Percentiles rank a stretch among this genome's conserved stretches.
phyloP scores from a whole-genome alignment of 2,797 vertebrate genomes.

The Coilia nasus region DNA sequence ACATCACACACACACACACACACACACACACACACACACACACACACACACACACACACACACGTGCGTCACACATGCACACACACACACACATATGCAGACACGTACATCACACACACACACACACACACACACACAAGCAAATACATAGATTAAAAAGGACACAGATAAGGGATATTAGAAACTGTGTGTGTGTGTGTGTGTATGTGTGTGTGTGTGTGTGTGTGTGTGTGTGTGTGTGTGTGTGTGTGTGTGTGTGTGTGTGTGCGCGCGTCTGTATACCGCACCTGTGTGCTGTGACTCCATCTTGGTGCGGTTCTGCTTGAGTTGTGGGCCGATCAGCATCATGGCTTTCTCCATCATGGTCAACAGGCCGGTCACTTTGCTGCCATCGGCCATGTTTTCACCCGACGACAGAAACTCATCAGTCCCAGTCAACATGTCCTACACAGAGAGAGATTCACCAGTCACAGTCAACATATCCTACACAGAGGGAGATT shows the following conservation, averaged over 20 bases:
- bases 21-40: too few species aligned
- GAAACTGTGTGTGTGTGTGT: too few species aligned
- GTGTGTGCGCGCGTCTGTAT: not conserved
- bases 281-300: not conserved
- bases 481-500: not conserved
- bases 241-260: too few species aligned
- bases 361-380: not conserved
- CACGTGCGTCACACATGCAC: too few species aligned
- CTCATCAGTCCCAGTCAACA: not conserved
- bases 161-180: too few species aligned
- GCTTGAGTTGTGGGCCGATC: not conserved
- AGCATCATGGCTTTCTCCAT: slow-evolving; percentile 15
- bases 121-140: slow-evolving; percentile 19
- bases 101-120: too few species aligned
- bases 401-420: not conserved
- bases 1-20: not conserved
- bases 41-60: too few species aligned
- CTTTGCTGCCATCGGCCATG: not conserved
- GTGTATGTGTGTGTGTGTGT: too few species aligned
- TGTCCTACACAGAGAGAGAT: not conserved
- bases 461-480: too few species aligned
- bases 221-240: too few species aligned
- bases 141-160: too few species aligned
- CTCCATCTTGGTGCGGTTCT: not conserved
- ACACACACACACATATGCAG: too few species aligned